Percentiles rank a stretch among this genome's conserved stretches.
Evolutionary conservation across 2,797 vertebrate genomes (phyloP).

Genomic region (Anguilla megastoma): DNA sequence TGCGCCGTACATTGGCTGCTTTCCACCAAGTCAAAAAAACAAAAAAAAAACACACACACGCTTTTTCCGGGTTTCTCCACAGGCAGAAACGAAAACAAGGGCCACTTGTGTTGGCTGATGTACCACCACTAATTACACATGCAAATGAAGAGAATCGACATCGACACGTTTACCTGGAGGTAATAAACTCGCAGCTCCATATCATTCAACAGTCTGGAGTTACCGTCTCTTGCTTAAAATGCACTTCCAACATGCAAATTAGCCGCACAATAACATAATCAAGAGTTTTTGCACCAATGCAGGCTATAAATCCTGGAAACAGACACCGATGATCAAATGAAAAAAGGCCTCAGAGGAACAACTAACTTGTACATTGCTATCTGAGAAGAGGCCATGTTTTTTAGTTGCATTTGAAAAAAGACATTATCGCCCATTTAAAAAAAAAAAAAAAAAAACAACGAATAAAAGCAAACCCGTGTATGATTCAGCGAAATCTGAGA

Average conservation of each 20-base stretch:
- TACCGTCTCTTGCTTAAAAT: not conserved
- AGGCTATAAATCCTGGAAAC: not conserved
- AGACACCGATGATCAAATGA: not conserved
- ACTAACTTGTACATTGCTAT: not conserved
- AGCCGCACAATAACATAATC: not conserved
- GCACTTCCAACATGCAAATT: not conserved
- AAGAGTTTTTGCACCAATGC: not conserved
- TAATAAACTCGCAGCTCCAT: conserved; percentile 34
- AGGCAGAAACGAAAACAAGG: conserved; percentile 44
- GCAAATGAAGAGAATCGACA: conserved; percentile 39
- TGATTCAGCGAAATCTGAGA: conserved; percentile 56
- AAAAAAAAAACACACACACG: conserved; percentile 42
- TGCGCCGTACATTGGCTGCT: conserved; percentile 59
- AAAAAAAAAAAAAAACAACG: conserved; percentile 29
- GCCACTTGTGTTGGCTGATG: conserved; percentile 55
- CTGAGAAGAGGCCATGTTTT: not conserved
- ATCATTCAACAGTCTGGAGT: conserved; percentile 28
- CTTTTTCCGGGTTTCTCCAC: conserved; percentile 56
- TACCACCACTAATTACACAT: conserved; percentile 47
- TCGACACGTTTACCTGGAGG: conserved; percentile 52
- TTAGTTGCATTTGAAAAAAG: not conserved
- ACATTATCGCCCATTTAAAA: not conserved
- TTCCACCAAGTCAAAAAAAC: conserved; percentile 55
- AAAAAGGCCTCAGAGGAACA: not conserved
- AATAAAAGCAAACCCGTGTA: not conserved